phyloP scores from a whole-genome alignment of 2,113 vertebrate species.

The Otolemur garnettii region DNA sequence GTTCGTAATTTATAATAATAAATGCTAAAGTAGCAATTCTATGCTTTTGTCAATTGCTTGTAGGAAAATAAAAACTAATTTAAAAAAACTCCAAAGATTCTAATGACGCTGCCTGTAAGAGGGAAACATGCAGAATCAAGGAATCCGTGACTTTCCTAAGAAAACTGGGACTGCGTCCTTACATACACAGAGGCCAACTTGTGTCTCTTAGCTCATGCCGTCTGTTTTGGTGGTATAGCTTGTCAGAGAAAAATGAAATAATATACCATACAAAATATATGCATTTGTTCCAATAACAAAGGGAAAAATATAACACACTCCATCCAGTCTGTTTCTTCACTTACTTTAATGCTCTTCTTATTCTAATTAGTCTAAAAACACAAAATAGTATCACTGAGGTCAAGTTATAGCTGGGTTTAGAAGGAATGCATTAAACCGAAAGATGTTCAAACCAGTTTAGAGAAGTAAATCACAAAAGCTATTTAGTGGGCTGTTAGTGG shows the following conservation, averaged over 20 bases:
- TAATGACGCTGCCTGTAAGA: background rate
- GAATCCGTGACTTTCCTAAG: background rate
- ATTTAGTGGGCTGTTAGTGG: background rate
- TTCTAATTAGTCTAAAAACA: background rate
- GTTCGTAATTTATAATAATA: background rate
- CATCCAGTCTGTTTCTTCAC: conserved; percentile 6
- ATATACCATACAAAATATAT: background rate
- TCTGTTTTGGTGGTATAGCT: background rate
- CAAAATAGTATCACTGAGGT: background rate
- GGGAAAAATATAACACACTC: background rate
- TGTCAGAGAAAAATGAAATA: conserved; percentile 9
- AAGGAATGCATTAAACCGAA: background rate
- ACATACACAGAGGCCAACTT: background rate
- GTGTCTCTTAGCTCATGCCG: background rate
- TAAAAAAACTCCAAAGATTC: conserved; percentile 2
- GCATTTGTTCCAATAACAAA: background rate
- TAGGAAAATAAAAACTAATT: background rate
- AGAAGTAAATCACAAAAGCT: conserved; percentile 12
- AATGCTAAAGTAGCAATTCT: background rate
- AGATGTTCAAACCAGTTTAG: background rate
- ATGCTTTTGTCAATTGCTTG: background rate
- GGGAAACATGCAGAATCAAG: background rate
- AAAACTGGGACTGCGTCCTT: background rate
- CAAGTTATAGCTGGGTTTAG: background rate
- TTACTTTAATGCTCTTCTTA: conserved; percentile 5